Percentiles rank a stretch among this genome's conserved stretches.
phyloP scores from a whole-genome alignment of 2,113 vertebrate genomes.

The Solenodon paradoxus region DNA sequence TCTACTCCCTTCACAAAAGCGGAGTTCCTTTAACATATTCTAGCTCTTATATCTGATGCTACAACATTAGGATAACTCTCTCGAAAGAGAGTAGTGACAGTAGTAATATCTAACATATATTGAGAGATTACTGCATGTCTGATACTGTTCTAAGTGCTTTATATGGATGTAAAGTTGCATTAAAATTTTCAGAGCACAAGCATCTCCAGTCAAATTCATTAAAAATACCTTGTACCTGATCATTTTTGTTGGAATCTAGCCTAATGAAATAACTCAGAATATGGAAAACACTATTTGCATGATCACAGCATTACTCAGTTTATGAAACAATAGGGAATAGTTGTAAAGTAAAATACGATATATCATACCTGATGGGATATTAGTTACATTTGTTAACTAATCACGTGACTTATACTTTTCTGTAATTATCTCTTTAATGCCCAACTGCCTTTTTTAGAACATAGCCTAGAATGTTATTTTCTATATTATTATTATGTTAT shows the following conservation, averaged over 20 bases:
- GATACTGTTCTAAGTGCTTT: neutral
- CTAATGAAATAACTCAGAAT: slow-evolving; percentile 25
- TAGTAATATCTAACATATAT: neutral
- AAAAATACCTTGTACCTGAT: slow-evolving; percentile 37
- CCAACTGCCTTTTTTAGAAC: neutral
- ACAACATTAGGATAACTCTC: neutral
- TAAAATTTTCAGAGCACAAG: slow-evolving; percentile 39
- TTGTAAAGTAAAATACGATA: neutral
- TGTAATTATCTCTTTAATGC: neutral
- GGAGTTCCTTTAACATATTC: neutral
- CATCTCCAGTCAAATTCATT: slow-evolving; percentile 40
- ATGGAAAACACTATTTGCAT: slow-evolving; percentile 18
- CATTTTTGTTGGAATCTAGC: slow-evolving; percentile 8
- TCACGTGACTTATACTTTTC: neutral
- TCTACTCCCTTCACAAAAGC: neutral
- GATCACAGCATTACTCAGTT: neutral
- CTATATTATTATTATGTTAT: too few relatives aligned
- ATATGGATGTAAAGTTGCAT: neutral
- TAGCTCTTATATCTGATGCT: neutral
- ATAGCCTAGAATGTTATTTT: neutral
- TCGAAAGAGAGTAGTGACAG: neutral
- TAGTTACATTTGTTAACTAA: neutral
- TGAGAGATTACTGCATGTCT: neutral
- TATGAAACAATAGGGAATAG: neutral
- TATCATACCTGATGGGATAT: neutral